Conservation (phyloP, 2,797 vertebrate species). For the Amphiprion clarkii region DNA sequence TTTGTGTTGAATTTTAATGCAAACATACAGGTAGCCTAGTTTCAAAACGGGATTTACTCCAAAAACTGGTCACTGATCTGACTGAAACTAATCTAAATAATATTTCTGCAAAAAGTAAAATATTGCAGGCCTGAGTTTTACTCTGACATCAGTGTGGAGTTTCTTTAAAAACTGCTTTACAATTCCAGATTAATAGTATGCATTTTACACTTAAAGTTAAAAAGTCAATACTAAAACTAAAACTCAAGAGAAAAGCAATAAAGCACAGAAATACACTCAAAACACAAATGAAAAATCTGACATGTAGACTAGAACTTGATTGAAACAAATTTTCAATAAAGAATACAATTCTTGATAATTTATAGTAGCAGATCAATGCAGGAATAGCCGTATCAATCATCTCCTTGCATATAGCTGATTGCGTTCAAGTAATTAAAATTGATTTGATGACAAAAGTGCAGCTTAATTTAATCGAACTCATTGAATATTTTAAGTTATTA, state of each 20-base stretch:
- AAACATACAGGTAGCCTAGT: neutral
- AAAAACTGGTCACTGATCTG: too few species aligned
- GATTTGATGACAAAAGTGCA: conserved; percentile 47
- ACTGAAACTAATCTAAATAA: neutral
- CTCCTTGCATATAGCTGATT: conserved; percentile 35
- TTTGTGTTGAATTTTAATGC: neutral
- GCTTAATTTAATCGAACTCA: conserved; percentile 36
- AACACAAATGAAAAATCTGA: conserved; percentile 3
- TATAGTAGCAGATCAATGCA: conserved; percentile 54
- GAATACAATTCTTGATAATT: conserved; percentile 46
- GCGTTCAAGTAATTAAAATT: conserved; percentile 54
- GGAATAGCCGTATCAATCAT: conserved; percentile 41
- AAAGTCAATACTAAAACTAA: conserved; percentile 9
- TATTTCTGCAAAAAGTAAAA: too few species aligned
- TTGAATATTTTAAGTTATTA: conserved; percentile 12
- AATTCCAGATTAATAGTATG: neutral
- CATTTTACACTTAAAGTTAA: neutral
- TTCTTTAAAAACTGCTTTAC: too few species aligned
- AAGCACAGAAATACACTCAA: neutral
- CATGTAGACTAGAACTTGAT: neutral
- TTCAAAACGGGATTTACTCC: too few species aligned
- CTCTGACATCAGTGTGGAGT: too few species aligned
- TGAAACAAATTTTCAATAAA: conserved; percentile 16
- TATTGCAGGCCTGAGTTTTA: neutral
- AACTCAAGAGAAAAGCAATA: conserved; percentile 20